A percentile compares a stretch with the other conserved stretches of the same genome.
These are phyloP conservation scores for Sula dactylatra DNA, from an alignment of 2,113 vertebrate species.

Conservation along the genomic window DNA sequence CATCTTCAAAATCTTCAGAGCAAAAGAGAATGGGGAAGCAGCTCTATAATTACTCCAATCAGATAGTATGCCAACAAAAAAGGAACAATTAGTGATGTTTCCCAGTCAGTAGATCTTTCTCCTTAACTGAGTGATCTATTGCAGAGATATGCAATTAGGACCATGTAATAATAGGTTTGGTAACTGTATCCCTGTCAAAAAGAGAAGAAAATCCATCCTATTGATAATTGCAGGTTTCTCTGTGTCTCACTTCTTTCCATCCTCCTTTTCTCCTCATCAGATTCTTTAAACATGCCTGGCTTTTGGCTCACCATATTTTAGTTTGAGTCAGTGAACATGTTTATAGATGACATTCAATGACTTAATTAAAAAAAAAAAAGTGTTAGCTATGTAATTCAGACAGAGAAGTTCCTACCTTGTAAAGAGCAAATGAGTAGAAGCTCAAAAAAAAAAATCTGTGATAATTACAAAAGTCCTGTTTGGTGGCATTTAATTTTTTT, in stretches of 20 bases:
- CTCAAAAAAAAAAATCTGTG: not conserved
- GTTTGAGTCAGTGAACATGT: not conserved
- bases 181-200: constrained; percentile 65
- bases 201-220: constrained; percentile 73
- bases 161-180: constrained; percentile 72
- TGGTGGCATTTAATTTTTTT: not conserved
- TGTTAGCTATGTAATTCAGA: not conserved
- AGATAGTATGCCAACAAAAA: constrained; percentile 65
- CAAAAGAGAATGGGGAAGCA: constrained; percentile 14
- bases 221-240: constrained; percentile 75
- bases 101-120: constrained; percentile 68
- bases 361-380: not conserved
- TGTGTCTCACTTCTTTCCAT: constrained; percentile 42
- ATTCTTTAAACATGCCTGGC: constrained; percentile 12
- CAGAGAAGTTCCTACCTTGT: not conserved
- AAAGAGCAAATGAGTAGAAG: not conserved
- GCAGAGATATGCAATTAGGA: constrained; percentile 75
- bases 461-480: not conserved
- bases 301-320: constrained; percentile 36
- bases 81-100: constrained; percentile 67
- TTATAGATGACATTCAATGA: not conserved
- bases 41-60: constrained; percentile 68
- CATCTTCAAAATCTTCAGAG: constrained; percentile 19
- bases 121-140: constrained; percentile 58
- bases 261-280: not conserved